These are phyloP conservation scores for Drosophila tani DNA, from an alignment of 1,140 invertebrate species.

Conservation along the genomic window DNA sequence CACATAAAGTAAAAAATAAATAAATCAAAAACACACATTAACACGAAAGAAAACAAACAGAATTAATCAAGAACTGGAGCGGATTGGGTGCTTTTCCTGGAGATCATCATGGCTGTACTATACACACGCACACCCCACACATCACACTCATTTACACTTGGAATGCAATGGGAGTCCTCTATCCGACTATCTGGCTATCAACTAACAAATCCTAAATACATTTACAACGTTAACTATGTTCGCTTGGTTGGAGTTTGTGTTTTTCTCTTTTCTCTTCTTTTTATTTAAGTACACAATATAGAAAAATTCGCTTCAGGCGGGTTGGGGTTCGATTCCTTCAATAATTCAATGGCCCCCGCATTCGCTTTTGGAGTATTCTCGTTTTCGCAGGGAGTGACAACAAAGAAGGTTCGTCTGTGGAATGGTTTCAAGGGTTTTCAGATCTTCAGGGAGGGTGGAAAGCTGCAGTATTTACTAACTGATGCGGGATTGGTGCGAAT, in stretches of 20 bases:
- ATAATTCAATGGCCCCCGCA: conserved; percentile 21
- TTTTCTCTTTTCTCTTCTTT: conserved; percentile 12
- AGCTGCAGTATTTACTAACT: not conserved
- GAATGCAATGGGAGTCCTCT: conserved; percentile 37
- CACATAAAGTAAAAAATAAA: conserved; percentile 71
- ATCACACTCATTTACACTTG: conserved; percentile 19
- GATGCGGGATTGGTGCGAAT: not conserved
- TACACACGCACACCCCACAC: too few species aligned
- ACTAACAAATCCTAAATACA: conserved; percentile 53
- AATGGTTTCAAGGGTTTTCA: conserved; percentile 7
- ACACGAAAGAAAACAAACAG: conserved; percentile 52
- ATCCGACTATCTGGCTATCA: conserved; percentile 16
- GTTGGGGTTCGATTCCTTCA: conserved; percentile 33
- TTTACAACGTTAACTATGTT: conserved; percentile 48
- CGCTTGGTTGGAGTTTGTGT: conserved; percentile 49
- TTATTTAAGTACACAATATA: conserved; percentile 49
- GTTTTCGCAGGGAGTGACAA: conserved; percentile 1
- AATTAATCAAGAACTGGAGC: conserved; percentile 41
- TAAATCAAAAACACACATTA: conserved; percentile 72
- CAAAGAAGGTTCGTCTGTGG: conserved; percentile 19
- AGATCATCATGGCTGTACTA: conserved; percentile 63
- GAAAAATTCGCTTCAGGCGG: conserved; percentile 53
- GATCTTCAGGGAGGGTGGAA: not conserved
- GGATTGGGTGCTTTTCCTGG: conserved; percentile 36
- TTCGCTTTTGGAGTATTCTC: conserved; percentile 38